phyloP scores from a whole-genome alignment of 2,888 invertebrate species.

The Pachycephus smyrnensis region DNA sequence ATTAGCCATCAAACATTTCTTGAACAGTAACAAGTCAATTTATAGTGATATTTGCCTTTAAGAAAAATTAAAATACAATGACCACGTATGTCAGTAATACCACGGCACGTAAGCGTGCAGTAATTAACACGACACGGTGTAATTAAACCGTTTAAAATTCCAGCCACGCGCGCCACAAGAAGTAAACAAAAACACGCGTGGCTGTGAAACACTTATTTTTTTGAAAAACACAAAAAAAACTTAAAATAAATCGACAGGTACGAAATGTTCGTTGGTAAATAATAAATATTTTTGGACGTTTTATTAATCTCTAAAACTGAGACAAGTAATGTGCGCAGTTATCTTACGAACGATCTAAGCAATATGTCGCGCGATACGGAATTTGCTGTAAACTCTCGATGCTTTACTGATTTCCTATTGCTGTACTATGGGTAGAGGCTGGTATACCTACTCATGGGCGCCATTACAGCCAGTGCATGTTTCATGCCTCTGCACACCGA shows the following conservation, averaged over 20 bases:
- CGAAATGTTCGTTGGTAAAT: neutral
- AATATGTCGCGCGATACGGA: neutral
- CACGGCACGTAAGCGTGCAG: neutral
- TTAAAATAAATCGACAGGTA: neutral
- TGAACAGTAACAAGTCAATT: neutral
- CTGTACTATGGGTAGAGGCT: neutral
- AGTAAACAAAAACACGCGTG: neutral
- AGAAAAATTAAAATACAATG: neutral
- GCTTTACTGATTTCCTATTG: neutral
- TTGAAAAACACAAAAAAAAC: neutral
- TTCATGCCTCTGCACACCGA: slow-evolving; percentile 5
- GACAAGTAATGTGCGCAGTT: neutral
- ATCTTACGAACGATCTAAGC: neutral
- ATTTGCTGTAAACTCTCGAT: neutral
- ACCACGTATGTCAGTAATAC: neutral
- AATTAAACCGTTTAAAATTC: neutral
- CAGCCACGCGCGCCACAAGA: neutral
- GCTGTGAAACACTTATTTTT: neutral
- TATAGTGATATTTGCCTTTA: neutral
- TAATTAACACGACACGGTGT: neutral
- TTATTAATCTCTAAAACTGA: neutral
- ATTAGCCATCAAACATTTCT: neutral
- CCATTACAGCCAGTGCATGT: slow-evolving; percentile 2
- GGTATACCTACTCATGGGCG: neutral
- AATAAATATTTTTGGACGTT: neutral